A percentile compares a stretch with the other conserved stretches of the same genome.
phyloP scores from a whole-genome alignment of 2,113 vertebrate species.

The Dissostichus mawsoni region DNA sequence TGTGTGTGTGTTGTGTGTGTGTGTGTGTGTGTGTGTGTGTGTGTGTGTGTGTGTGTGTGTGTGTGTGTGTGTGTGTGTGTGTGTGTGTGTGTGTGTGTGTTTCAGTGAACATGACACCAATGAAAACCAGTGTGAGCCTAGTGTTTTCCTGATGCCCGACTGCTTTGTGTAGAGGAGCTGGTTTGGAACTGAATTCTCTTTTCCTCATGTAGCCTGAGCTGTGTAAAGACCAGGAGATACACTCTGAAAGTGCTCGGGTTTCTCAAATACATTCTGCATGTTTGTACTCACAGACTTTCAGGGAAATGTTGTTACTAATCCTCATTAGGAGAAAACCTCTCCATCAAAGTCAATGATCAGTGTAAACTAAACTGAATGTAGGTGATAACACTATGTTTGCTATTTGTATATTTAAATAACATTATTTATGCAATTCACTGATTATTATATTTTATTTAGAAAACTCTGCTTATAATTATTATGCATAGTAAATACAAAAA shows the following conservation, averaged over 20 bases:
- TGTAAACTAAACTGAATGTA: background rate
- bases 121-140: constrained; percentile 50
- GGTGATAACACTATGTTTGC: background rate
- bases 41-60: constrained; percentile 48
- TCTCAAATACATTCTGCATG: constrained; percentile 46
- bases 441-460: too few relatives aligned
- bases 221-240: constrained; percentile 48
- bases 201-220: constrained; percentile 47
- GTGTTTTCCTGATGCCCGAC: constrained; percentile 63
- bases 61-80: constrained; percentile 55
- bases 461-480: too few relatives aligned
- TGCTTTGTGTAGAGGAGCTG: constrained; percentile 73
- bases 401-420: background rate
- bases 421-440: too few relatives aligned
- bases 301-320: background rate
- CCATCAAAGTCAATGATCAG: background rate
- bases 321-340: background rate
- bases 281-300: constrained; percentile 32
- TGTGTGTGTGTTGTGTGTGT: constrained; percentile 53
- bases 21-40: constrained; percentile 41
- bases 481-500: too few relatives aligned
- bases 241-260: constrained; percentile 58
- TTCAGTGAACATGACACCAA: constrained; percentile 71
- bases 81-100: constrained; percentile 44
- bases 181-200: constrained; percentile 65